These are phyloP conservation scores for Drosophila tsacasi DNA, from an alignment of 1,140 invertebrate genomes.

Conservation along the genomic window DNA sequence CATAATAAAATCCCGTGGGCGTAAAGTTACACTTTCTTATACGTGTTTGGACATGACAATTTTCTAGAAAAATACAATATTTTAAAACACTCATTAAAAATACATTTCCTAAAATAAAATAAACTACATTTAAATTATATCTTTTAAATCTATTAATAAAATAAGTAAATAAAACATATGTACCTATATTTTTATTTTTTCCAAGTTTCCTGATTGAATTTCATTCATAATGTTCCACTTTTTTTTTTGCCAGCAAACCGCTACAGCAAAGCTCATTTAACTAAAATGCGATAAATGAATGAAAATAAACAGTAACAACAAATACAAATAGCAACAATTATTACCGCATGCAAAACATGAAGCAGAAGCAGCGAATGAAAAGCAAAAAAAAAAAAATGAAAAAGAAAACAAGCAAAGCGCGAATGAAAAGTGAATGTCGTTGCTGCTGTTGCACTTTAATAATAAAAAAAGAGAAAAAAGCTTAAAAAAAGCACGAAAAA, in stretches of 20 bases:
- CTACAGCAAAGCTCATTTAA: not conserved
- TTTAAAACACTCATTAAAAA: not conserved
- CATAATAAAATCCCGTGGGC: too few species aligned
- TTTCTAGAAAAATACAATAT: not conserved
- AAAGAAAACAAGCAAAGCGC: conserved; percentile 14
- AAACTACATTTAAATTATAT: not conserved
- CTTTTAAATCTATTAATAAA: too few species aligned
- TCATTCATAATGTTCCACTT: not conserved
- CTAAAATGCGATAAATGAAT: conserved; percentile 23
- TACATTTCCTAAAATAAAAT: not conserved
- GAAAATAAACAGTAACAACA: conserved; percentile 23
- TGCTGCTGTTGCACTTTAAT: conserved; percentile 44
- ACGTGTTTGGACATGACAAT: not conserved
- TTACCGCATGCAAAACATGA: conserved; percentile 47
- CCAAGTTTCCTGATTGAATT: not conserved
- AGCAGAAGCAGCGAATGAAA: conserved; percentile 14
- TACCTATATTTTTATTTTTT: too few species aligned
- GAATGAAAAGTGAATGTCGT: conserved; percentile 64
- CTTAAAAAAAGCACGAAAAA: conserved; percentile 2
- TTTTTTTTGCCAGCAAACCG: not conserved
- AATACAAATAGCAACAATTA: conserved; percentile 25
- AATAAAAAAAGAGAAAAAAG: conserved; percentile 17
- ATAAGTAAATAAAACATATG: too few species aligned
- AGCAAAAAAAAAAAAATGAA: conserved; percentile 11
- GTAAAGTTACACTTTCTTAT: not conserved